phyloP scores from a whole-genome alignment of 2,888 invertebrate genomes.

The Synanthedon vespiformis region DNA sequence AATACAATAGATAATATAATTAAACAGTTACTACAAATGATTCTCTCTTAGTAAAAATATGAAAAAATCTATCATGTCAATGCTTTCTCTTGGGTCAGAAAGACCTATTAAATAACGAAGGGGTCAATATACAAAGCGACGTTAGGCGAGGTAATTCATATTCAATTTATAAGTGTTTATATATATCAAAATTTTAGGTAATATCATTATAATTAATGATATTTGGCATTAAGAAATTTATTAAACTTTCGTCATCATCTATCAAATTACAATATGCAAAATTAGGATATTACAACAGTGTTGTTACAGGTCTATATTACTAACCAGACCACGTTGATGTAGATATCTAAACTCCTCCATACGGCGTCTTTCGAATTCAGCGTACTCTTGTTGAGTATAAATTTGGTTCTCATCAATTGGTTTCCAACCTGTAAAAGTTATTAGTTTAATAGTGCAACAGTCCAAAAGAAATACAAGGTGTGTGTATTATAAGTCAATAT shows the following conservation, averaged over 20 bases:
- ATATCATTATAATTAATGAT: background rate
- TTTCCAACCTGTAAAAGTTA: constrained; percentile 80
- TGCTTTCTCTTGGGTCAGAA: too few relatives aligned
- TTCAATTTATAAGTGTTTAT: background rate
- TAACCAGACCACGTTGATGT: constrained; percentile 77
- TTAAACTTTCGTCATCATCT: background rate
- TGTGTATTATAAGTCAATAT: too few relatives aligned
- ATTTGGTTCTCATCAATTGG: constrained; percentile 86
- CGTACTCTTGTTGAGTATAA: constrained; percentile 87
- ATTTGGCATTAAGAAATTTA: background rate
- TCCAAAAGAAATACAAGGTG: too few relatives aligned
- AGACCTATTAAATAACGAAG: too few relatives aligned
- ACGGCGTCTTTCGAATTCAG: constrained; percentile 76
- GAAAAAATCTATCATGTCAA: too few relatives aligned
- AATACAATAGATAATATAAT: too few relatives aligned
- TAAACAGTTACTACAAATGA: too few relatives aligned
- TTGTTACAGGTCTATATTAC: constrained; percentile 13
- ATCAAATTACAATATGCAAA: too few relatives aligned
- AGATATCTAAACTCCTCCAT: constrained; percentile 75
- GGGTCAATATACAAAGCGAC: too few relatives aligned
- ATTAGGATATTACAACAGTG: background rate
- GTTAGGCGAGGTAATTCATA: too few relatives aligned
- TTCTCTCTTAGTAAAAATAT: too few relatives aligned
- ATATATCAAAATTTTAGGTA: background rate
- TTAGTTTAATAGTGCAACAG: background rate